Conservation (phyloP, 2,113 vertebrate genomes). For the Tetraodon nigroviridis region DNA sequence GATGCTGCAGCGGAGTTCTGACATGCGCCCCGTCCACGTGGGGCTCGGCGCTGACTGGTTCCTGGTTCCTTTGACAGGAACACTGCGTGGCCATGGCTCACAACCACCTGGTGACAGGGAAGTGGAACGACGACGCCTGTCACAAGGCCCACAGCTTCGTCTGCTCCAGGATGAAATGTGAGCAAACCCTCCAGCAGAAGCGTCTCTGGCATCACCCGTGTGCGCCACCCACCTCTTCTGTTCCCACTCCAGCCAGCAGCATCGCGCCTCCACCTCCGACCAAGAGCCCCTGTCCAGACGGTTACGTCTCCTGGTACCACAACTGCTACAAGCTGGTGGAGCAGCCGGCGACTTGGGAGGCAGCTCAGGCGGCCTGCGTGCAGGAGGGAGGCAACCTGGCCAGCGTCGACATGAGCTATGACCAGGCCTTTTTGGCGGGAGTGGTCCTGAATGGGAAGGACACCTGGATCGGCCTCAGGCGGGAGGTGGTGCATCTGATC, state of each 20-base stretch:
- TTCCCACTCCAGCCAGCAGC: slow-evolving; percentile 57
- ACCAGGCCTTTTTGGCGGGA: slow-evolving; percentile 74
- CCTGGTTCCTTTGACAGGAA: slow-evolving; percentile 54
- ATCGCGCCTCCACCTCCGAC: slow-evolving; percentile 64
- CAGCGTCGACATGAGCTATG: slow-evolving; percentile 77
- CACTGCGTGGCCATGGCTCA: slow-evolving; percentile 69
- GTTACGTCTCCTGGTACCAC: slow-evolving; percentile 71
- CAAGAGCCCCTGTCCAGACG: slow-evolving; percentile 52
- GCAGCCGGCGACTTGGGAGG: slow-evolving; percentile 61
- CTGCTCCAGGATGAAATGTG: slow-evolving; percentile 76
- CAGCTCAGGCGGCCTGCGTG: slow-evolving; percentile 57
- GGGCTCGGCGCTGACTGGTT: neutral
- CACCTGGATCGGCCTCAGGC: slow-evolving; percentile 75
- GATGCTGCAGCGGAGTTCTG: neutral
- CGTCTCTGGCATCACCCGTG: neutral
- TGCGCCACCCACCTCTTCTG: neutral
- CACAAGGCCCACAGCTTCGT: slow-evolving; percentile 63
- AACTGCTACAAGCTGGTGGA: slow-evolving; percentile 75
- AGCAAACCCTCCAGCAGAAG: slow-evolving; percentile 10
- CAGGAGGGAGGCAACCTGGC: slow-evolving; percentile 65
- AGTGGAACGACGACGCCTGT: slow-evolving; percentile 74
- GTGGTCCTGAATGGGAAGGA: slow-evolving; percentile 64
- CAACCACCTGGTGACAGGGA: slow-evolving; percentile 51
- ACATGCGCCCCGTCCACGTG: neutral
- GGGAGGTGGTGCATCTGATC: slow-evolving; percentile 47